These are phyloP conservation scores for Allacma fusca DNA, from an alignment of 2,888 invertebrate genomes.

Conservation along the genomic window DNA sequence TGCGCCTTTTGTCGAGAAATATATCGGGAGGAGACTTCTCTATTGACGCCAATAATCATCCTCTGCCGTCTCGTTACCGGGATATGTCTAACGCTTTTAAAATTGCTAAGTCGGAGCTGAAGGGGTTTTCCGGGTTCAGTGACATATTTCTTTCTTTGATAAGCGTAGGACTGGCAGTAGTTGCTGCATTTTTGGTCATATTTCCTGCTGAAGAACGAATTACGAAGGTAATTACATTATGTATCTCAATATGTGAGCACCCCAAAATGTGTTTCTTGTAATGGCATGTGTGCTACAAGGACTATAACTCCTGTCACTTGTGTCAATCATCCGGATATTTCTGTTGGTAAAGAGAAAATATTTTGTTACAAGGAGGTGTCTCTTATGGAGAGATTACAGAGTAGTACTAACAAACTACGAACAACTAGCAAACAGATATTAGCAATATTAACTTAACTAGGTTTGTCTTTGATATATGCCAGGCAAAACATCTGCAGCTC, in stretches of 20 bases:
- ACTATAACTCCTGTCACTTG: too few relatives aligned
- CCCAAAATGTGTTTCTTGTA: too few relatives aligned
- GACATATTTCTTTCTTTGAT: neutral
- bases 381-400: too few relatives aligned
- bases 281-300: too few relatives aligned
- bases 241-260: too few relatives aligned
- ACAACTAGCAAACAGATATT: too few relatives aligned
- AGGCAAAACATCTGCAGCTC: constrained; percentile 64
- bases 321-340: too few relatives aligned
- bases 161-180: neutral
- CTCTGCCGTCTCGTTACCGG: neutral
- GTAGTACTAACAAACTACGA: too few relatives aligned
- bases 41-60: neutral
- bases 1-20: neutral
- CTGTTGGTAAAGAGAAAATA: too few relatives aligned
- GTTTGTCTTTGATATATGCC: neutral
- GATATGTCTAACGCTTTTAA: neutral
- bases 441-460: too few relatives aligned
- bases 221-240: neutral
- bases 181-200: neutral
- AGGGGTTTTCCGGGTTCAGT: too few relatives aligned
- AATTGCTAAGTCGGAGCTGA: neutral
- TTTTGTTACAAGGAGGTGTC: too few relatives aligned
- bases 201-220: neutral
- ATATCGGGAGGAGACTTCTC: neutral